Evolutionary conservation across 2,113 vertebrate species (phyloP), one percentile per base, ranked within the genome.

Genomic region (Sinocyclocheilus rhinocerous): DNA sequence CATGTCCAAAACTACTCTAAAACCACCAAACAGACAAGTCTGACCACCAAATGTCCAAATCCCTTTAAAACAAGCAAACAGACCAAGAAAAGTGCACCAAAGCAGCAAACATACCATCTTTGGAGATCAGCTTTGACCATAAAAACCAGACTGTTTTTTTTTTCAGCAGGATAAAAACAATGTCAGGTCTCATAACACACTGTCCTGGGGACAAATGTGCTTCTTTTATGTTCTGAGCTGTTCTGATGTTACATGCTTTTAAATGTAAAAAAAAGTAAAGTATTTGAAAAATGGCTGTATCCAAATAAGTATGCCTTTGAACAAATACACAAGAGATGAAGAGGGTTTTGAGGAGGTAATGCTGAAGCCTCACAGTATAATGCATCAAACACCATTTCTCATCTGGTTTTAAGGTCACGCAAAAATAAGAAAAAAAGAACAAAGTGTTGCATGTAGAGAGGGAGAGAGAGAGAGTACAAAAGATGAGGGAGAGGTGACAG

Each of bases 401-500:
- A 63, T 55, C 29, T 45, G 45, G 83, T 82, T 82, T 82, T 63
- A 84, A 85, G 84, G 79, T 81, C 73, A 83, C 20, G 29, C 85
- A 84, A 67, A 72, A 65, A 45, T 77, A 83, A 82, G 73, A 48
- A 72, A 85, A 81, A 81, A 48, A 85, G 50, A 88, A 81, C 59
- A 81, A 81, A 81, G 39, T 81, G 39, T 48, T 81, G 59, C 59
- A 29, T 2, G 9, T 84, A 59, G 63, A 84, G 83, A 88, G 84
- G 33, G 87, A 79, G 24, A 57, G 45, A n/a, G 67, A 75, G 55
- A 48, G 80, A 85, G 61, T 65, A 81, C 78, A 69, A 84, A 88
- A 85, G 72, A 72, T 75, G 78, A 84, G 42, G 61, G 26, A 59
- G 24, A n/a, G 26, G 63, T 76, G 81, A 72, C 59, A 72, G 39